Percentiles rank a stretch among this genome's conserved stretches.
Conservation (phyloP, 2,888 invertebrate genomes). For the Callimorpha dominula region DNA sequence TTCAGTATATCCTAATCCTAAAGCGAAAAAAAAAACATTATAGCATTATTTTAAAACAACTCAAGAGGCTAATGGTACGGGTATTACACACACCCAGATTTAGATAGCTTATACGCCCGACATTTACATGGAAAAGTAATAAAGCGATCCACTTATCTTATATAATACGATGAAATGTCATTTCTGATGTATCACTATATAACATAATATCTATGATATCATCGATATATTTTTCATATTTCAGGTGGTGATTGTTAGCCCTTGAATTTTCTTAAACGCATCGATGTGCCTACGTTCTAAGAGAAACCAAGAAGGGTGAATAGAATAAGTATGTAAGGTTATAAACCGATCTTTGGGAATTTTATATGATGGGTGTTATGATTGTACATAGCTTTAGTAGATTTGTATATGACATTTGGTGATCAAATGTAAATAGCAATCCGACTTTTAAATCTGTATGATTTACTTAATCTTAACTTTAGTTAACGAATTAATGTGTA, state of each 20-base stretch:
- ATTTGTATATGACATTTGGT: constrained; percentile 15
- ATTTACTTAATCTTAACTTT: background rate
- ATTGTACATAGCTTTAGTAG: constrained; percentile 18
- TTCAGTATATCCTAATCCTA: background rate
- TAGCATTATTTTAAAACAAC: constrained; percentile 19
- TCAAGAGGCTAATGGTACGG: constrained; percentile 18
- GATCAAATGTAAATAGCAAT: background rate
- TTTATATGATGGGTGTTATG: constrained; percentile 43
- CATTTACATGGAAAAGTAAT: constrained; percentile 38
- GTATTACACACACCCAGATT: constrained; percentile 24
- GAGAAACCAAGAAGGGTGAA: constrained; percentile 32
- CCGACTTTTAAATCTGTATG: background rate
- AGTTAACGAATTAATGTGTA: background rate
- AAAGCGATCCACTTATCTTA: constrained; percentile 25
- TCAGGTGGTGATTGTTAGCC: constrained; percentile 45
- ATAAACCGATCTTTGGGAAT: constrained; percentile 31
- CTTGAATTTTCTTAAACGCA: constrained; percentile 45
- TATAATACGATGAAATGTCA: constrained; percentile 19
- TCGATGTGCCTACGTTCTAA: constrained; percentile 42
- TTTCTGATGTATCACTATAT: background rate
- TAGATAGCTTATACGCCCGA: constrained; percentile 16
- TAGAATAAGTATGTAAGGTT: constrained; percentile 36
- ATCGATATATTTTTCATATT: constrained; percentile 19
- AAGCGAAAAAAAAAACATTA: background rate
- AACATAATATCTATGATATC: background rate